These are phyloP conservation scores for Papilio polyxenes DNA, from an alignment of 1,140 invertebrate genomes.

Conservation along the genomic window DNA sequence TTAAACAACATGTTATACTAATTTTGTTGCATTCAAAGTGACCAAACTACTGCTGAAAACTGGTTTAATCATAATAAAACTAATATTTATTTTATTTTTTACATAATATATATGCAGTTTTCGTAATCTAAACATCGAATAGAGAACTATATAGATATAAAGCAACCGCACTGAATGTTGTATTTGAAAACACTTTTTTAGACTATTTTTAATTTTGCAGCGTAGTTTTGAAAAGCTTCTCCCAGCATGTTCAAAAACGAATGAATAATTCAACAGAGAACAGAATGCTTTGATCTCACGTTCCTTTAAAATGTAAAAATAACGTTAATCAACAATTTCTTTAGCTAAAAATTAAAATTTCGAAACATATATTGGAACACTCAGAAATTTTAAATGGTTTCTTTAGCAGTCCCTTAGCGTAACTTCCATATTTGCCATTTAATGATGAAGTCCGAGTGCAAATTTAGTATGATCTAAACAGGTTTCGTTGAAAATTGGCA, in stretches of 20 bases:
- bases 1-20: too few species aligned
- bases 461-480: too few species aligned
- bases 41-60: too few species aligned
- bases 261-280: slow-evolving; percentile 3
- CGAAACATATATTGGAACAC: not conserved
- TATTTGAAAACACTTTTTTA: not conserved
- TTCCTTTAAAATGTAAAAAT: not conserved
- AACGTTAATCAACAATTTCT: not conserved
- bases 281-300: not conserved
- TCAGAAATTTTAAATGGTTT: not conserved
- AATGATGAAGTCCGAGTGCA: too few species aligned
- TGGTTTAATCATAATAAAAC: too few species aligned
- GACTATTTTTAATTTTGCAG: not conserved
- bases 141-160: too few species aligned
- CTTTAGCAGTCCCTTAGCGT: not conserved
- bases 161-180: not conserved
- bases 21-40: too few species aligned
- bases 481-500: too few species aligned
- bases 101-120: too few species aligned
- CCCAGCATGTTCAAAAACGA: not conserved
- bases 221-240: not conserved
- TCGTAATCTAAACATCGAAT: too few species aligned
- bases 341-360: not conserved
- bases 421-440: not conserved
- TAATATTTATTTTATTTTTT: too few species aligned